These are phyloP conservation scores for Steinernema scapterisci DNA, from an alignment of 2,888 invertebrate species.

Conservation along the genomic window DNA sequence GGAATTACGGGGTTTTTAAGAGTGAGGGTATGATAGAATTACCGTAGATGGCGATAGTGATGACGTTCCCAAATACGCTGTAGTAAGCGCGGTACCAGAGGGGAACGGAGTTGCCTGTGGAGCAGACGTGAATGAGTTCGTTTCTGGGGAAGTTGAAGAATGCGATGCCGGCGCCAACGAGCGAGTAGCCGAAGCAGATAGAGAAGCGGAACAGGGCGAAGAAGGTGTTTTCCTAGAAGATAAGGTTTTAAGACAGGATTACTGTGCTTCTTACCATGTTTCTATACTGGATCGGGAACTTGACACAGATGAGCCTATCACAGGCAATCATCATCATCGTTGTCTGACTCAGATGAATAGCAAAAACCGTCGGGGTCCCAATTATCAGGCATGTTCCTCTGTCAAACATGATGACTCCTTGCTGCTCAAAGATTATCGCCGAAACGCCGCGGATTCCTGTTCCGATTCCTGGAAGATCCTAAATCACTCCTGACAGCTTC, in stretches of 20 bases:
- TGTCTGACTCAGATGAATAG: constrained; percentile 16
- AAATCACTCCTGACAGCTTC: not conserved
- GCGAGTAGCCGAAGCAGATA: constrained; percentile 27
- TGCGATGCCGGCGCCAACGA: constrained; percentile 5
- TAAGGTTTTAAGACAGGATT: not conserved
- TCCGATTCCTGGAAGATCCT: not conserved
- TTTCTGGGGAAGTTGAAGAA: not conserved
- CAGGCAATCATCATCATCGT: constrained; percentile 7
- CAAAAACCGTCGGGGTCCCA: constrained; percentile 3
- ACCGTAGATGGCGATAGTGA: constrained; percentile 14
- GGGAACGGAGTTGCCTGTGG: constrained; percentile 15
- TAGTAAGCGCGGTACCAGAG: constrained; percentile 20
- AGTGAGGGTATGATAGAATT: not conserved
- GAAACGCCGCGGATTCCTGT: constrained; percentile 10
- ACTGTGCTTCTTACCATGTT: not conserved
- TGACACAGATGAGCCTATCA: not conserved
- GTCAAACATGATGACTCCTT: not conserved
- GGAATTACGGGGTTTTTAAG: not conserved
- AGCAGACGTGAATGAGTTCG: not conserved
- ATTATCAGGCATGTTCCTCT: not conserved
- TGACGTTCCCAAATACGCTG: not conserved
- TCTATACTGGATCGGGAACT: not conserved
- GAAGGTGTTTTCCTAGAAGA: not conserved
- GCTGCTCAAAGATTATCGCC: constrained; percentile 1
- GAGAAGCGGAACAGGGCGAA: constrained; percentile 21